Base-by-base conservation (phyloP, 2,888 invertebrate species). In the Lithodes maja region DNA sequence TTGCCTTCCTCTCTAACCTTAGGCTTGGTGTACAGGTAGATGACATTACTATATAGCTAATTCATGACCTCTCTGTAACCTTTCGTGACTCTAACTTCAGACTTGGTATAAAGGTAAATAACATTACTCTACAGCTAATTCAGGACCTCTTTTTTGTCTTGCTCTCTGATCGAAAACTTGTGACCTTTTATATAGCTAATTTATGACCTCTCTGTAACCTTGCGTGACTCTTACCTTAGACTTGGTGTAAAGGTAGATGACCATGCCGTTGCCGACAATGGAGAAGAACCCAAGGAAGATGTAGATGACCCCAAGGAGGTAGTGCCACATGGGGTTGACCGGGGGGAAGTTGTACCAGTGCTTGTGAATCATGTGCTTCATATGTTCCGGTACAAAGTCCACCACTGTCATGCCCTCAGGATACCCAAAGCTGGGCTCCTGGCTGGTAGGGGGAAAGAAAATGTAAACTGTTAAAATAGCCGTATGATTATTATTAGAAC, bases 331-430 rank as follows among this genome's bases (percentile, higher is more conserved):
- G 77, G 93, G 93, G 85, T 93, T 93, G 80, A 93, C 92, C 1
- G 93, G 93, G 9, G 93, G 93, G 90, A 93, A 93, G 50, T 92
- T 92, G 79, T 92, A 92, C 93, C 93, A 93, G 90, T 93, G 93
- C 12, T 92, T 92, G 84, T 92, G 92, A 52, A 93, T 91, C 90
- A 93, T 92, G 89, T 92, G 91, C 83, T 92, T 84, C 84, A 93
- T 92, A 61, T 92, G 92, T 12, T 89, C 83, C 0, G 93, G 92
- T 50, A 93, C 92, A 15, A 87, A 86, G 87, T 90, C 90, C 52
- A 85, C 88, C n/a, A 69, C 98, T 3, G 85, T 88, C 54, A 88
- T 53, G 52, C 88, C 88, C 3, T 79, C 88, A 15, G 88, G 88
- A 68, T 88, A 88, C n/a, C 88, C 88, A 71, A 88, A 84, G 49